These are phyloP conservation scores for Hyperopisus bebe DNA, from an alignment of 2,113 vertebrate species.

Conservation along the genomic window DNA sequence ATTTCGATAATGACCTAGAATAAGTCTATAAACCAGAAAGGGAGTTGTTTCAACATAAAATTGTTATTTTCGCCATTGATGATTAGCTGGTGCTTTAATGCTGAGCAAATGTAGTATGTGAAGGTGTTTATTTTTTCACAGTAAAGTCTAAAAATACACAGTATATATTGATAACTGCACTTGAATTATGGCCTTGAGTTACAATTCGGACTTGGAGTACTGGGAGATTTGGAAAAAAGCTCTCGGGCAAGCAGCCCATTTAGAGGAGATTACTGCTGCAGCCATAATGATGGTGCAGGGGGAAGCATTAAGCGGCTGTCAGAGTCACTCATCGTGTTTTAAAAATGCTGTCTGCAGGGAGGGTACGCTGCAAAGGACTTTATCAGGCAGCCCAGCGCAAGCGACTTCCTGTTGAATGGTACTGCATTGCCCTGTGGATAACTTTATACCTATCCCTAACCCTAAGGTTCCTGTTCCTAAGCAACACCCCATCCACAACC, in stretches of 20 bases:
- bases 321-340: not conserved
- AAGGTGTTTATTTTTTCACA: not conserved
- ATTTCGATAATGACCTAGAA: not conserved
- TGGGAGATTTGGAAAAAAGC: not conserved
- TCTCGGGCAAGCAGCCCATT: not conserved
- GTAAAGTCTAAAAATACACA: not conserved
- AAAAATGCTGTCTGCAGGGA: not conserved
- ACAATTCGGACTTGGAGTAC: not conserved
- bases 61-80: not conserved
- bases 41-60: not conserved
- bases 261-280: not conserved
- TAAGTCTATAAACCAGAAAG: not conserved
- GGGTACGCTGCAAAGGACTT: not conserved
- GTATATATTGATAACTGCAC: not conserved
- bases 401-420: not conserved
- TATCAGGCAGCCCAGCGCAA: not conserved
- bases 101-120: not conserved
- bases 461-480: too few species aligned
- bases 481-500: too few species aligned
- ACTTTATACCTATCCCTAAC: not conserved
- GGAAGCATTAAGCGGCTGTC: not conserved
- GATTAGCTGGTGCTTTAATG: not conserved
- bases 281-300: not conserved
- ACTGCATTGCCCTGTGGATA: not conserved
- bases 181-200: not conserved